Percentiles rank a stretch among this genome's conserved stretches.
Conservation (phyloP, 2,113 vertebrate species). For the Leptobrachium ailaonicum region DNA sequence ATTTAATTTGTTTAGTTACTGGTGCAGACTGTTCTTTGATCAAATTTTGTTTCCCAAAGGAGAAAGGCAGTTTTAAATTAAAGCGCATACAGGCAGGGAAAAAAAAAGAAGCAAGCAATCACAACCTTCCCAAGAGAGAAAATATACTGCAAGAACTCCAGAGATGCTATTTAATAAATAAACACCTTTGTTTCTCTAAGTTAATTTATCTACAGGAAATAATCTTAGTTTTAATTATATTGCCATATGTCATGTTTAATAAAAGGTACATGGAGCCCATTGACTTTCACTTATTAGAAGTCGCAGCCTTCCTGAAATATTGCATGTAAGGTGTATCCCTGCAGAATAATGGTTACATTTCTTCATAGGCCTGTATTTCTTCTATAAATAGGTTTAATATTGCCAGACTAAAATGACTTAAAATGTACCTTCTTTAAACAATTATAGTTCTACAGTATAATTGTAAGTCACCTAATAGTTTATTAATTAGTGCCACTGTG, state of each 20-base stretch:
- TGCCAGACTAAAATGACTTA: not conserved
- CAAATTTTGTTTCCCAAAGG: constrained; percentile 77
- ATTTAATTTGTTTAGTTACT: constrained; percentile 74
- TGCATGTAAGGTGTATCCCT: constrained; percentile 49
- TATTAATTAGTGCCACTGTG: too few species aligned
- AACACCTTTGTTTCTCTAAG: constrained; percentile 81
- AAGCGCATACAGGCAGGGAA: constrained; percentile 64
- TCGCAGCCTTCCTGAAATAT: constrained; percentile 54
- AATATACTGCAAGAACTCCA: constrained; percentile 62
- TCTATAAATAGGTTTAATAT: not conserved
- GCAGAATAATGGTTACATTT: not conserved
- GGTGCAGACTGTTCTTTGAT: constrained; percentile 69
- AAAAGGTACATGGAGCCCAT: constrained; percentile 70
- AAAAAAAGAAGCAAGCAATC: constrained; percentile 73
- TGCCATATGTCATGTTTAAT: constrained; percentile 76
- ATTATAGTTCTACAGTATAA: too few species aligned
- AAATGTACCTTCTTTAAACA: not conserved
- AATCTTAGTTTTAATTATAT: constrained; percentile 81
- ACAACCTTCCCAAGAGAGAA: constrained; percentile 72
- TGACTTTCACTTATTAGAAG: constrained; percentile 74
- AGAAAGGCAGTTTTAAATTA: constrained; percentile 75
- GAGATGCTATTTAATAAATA: constrained; percentile 82
- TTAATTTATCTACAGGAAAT: constrained; percentile 79
- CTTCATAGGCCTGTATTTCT: too few species aligned
- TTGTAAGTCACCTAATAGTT: too few species aligned